These are phyloP conservation scores for Campylomormyrus tamandua DNA, from an alignment of 2,113 vertebrate species.

Conservation along the genomic window DNA sequence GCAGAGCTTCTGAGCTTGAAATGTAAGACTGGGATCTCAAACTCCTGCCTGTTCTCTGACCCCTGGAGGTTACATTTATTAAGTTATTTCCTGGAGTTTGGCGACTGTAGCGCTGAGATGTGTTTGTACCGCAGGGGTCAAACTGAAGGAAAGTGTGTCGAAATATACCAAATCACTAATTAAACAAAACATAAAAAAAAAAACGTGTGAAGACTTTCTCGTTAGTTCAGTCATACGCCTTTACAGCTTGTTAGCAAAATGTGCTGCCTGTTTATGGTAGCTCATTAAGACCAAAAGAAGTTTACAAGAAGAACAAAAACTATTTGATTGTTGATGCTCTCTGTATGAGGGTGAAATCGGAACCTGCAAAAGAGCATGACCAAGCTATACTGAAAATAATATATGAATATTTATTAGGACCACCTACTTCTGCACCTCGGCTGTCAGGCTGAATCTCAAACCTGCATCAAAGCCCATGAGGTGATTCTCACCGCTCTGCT, in stretches of 20 bases:
- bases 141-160: neutral
- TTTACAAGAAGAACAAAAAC: neutral
- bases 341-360: neutral
- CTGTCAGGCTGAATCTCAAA: neutral
- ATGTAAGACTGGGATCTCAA: neutral
- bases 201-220: neutral
- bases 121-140: neutral
- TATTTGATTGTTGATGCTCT: neutral
- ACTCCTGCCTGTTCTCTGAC: neutral
- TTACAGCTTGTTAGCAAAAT: neutral
- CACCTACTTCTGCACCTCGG: neutral
- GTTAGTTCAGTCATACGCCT: neutral
- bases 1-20: constrained; percentile 5
- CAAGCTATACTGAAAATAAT: neutral
- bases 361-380: neutral
- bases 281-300: neutral
- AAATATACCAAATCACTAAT: neutral
- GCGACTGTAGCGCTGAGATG: neutral
- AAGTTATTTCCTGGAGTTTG: neutral
- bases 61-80: neutral
- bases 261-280: neutral
- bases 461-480: neutral
- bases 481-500: neutral
- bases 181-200: neutral
- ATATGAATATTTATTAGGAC: neutral